Conservation (phyloP, 2,797 vertebrate genomes). For the Danio choprae region DNA sequence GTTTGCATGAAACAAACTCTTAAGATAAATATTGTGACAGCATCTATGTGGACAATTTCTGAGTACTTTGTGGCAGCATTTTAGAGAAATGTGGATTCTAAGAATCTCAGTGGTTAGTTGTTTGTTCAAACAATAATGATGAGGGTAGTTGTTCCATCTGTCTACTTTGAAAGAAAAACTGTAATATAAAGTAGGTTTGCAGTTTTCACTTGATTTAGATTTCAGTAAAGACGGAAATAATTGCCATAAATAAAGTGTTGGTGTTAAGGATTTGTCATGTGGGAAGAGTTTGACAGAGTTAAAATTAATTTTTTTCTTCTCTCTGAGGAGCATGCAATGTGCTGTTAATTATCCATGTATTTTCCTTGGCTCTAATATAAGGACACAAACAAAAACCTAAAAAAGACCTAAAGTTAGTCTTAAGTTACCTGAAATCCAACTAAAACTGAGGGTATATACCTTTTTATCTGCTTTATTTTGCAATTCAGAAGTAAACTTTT, state of each 20-base stretch:
- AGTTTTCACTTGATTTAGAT: not conserved
- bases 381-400: not conserved
- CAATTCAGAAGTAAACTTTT: too few relatives aligned
- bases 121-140: not conserved
- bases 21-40: conserved; percentile 4
- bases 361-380: not conserved
- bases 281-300: not conserved
- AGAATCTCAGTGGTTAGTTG: not conserved
- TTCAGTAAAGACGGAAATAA: too few relatives aligned
- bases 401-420: not conserved
- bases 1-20: not conserved
- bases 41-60: not conserved
- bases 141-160: not conserved
- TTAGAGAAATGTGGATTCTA: conserved; percentile 3
- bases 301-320: not conserved
- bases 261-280: not conserved
- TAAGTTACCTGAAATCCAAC: not conserved
- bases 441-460: not conserved
- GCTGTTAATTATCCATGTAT: not conserved
- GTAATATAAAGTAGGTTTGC: not conserved
- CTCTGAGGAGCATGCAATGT: not conserved
- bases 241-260: too few relatives aligned
- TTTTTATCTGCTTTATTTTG: not conserved
- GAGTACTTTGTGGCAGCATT: not conserved
- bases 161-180: not conserved